Evolutionary conservation across 2,888 invertebrate genomes (phyloP).

Genomic region (Amphipoea lucens): DNA sequence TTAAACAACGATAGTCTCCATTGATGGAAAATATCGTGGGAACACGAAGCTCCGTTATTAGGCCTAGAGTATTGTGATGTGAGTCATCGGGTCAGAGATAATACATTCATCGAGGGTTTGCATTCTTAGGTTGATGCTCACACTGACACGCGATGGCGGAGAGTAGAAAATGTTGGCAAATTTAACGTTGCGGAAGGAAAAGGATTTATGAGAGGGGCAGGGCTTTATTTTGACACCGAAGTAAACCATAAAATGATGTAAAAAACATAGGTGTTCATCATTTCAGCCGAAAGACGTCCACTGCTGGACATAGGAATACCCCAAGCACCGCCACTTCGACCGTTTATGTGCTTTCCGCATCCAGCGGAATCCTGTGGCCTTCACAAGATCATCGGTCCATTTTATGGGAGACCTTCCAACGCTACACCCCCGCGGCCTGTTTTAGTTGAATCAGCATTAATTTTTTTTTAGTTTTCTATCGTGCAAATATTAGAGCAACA

Average conservation of each 20-base stretch:
- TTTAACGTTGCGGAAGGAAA: neutral
- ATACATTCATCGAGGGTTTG: conserved; percentile 35
- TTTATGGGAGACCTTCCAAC: neutral
- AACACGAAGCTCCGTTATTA: conserved; percentile 59
- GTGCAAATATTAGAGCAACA: neutral
- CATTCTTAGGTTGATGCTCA: conserved; percentile 22
- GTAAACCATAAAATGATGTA: neutral
- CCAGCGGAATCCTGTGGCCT: neutral
- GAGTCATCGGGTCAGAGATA: conserved; percentile 62
- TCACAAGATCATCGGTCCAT: neutral
- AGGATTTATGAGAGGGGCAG: neutral
- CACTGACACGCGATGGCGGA: conserved; percentile 14
- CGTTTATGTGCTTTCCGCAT: neutral
- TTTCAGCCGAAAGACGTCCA: neutral
- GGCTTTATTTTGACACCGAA: neutral
- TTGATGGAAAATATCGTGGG: conserved; percentile 57
- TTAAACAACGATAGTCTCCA: conserved; percentile 26
- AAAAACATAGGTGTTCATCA: neutral
- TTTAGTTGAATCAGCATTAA: neutral
- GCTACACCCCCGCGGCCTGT: neutral
- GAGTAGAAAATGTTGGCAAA: neutral
- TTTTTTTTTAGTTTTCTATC: neutral
- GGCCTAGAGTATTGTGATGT: conserved; percentile 54
- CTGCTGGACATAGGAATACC: too few species aligned
- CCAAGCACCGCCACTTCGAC: too few species aligned